A percentile compares a stretch with the other conserved stretches of the same genome.
These are phyloP conservation scores for Mastigias papua DNA, from an alignment of 30 jellyfish, hydroid and myxozoan species.

Conservation along the genomic window DNA sequence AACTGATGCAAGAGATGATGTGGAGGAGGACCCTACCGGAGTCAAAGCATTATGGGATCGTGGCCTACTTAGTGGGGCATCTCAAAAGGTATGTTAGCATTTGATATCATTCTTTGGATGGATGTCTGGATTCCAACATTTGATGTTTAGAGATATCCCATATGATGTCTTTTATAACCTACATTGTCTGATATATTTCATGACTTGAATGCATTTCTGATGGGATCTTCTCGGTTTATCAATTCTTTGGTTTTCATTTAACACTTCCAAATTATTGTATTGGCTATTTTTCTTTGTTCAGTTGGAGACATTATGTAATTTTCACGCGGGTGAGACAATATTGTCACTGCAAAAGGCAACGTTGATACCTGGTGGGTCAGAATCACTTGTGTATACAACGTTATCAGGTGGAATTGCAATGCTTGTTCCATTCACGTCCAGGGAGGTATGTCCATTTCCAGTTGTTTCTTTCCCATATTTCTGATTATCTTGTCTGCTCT, in stretches of 20 bases:
- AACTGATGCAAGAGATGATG: slow-evolving; percentile 93
- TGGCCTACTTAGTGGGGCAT: slow-evolving; percentile 97
- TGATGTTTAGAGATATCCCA: neutral
- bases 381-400: slow-evolving; percentile 93
- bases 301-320: slow-evolving; percentile 83
- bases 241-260: neutral
- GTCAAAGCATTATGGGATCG: slow-evolving; percentile 99
- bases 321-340: slow-evolving; percentile 91
- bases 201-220: slow-evolving; percentile 31
- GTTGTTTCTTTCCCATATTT: neutral
- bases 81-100: slow-evolving; percentile 86
- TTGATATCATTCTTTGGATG: neutral
- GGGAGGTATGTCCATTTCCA: slow-evolving; percentile 89
- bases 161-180: slow-evolving; percentile 44
- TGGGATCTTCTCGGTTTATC: slow-evolving; percentile 20
- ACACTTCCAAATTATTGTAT: neutral
- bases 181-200: slow-evolving; percentile 38
- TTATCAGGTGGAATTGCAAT: slow-evolving; percentile 96
- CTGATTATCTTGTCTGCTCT: neutral
- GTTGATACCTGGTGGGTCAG: slow-evolving; percentile 98
- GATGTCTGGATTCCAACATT: neutral
- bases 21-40: slow-evolving; percentile 99
- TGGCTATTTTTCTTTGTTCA: neutral
- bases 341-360: slow-evolving; percentile 93
- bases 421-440: slow-evolving; percentile 95